These are phyloP conservation scores for Chondrosia reniformis DNA, from an alignment of 37 sponge, comb jelly and placozoan genomes.

Conservation along the genomic window DNA sequence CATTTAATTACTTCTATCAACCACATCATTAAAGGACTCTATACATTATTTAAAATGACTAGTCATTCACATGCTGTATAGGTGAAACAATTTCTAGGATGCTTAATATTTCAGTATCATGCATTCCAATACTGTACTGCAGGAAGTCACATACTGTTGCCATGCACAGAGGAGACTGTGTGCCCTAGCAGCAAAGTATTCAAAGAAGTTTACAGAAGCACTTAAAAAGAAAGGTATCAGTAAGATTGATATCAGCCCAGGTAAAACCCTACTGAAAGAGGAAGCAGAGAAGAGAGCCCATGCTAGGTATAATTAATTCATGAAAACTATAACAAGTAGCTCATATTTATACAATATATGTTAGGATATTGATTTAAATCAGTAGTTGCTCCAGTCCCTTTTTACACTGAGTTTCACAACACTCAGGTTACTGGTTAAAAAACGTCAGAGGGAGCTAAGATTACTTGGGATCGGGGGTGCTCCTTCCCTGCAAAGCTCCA, in stretches of 20 bases:
- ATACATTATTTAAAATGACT: too few species aligned
- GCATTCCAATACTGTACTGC: too few species aligned
- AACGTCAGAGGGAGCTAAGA: background rate
- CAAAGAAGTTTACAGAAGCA: background rate
- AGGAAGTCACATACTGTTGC: constrained; percentile 10
- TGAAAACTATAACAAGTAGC: too few species aligned
- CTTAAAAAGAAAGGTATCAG: background rate
- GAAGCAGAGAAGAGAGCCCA: background rate
- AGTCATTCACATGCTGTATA: too few species aligned
- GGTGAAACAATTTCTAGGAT: too few species aligned
- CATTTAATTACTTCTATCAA: too few species aligned
- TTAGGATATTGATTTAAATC: too few species aligned
- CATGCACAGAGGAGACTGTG: background rate
- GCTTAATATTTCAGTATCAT: too few species aligned
- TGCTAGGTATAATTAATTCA: constrained; percentile 1
- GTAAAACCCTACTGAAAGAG: constrained; percentile 4
- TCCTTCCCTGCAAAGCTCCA: constrained; percentile 6
- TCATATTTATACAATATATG: too few species aligned
- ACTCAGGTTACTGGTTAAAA: constrained; percentile 1
- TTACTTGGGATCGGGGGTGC: constrained; percentile 14
- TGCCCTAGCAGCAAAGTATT: background rate
- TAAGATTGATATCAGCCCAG: constrained; percentile 21
- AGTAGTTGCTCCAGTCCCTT: too few species aligned
- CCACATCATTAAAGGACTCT: too few species aligned
- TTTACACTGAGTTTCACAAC: too few species aligned